Evolutionary conservation across 2,113 vertebrate genomes (phyloP), one percentile per base, ranked within the genome.

Genomic region (Microtus oregoni): DNA sequence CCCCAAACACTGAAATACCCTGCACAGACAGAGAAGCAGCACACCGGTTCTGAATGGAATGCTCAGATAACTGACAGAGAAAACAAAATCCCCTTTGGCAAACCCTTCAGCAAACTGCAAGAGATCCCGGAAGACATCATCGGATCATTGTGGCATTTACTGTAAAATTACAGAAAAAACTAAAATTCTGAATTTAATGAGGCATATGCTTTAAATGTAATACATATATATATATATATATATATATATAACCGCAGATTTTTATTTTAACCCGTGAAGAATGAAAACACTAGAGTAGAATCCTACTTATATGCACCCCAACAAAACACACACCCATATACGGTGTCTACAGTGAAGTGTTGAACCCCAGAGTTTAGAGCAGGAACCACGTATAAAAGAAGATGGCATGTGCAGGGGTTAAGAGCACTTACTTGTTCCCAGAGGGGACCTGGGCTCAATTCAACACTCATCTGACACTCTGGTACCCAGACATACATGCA

Each of bases 51-150:
- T 68, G 58, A 20, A 52, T 44, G 86, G 41, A 83, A 41, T 78
- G 52, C 20, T 79, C 79, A 24, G 41, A 94, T 44, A 83, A 61
- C 78, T 92, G 55, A 94, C 75, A 70, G 76, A 68, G 76, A 50
- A 92, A 96, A 92, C 32, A 83, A 89, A 97, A 92, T 44, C 83
- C 50, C 11, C 75, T 89, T 6, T 72, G 73, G 70, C 68, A 91
- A 93, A 96, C 94, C 70, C 91, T 90, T 88, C 67, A 44, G 77
- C 72, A 90, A 96, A 92, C n/a, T 94, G 35, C 38, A 78, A 92
- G 73, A 44, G 35, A 77, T 88, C 81, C 89, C 0, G 52, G 65
- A 81, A 85, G 30, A 90, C 78, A n/a, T 86, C 58, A 32, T 73
- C 55, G 78, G 82, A 78, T 95, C 92, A 94, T 0, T 58, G n/a